A percentile compares a stretch with the other conserved stretches of the same genome.
These are phyloP conservation scores for Chrysogorgia sp. DNA, from an alignment of 92 coral and sea anemone species.

Conservation along the genomic window DNA sequence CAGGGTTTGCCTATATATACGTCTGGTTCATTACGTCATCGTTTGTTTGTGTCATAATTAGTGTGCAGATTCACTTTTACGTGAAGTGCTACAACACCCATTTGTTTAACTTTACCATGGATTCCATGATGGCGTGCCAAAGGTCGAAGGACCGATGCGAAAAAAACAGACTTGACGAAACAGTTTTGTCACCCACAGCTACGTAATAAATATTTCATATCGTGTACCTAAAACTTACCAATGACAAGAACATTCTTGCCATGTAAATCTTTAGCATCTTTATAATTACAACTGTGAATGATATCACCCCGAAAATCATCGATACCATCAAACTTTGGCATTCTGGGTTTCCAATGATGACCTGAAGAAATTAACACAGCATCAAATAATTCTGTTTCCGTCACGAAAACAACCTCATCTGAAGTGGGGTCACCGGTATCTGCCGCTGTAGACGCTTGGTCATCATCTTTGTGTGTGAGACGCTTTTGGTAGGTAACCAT, in stretches of 20 bases:
- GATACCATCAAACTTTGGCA: slow-evolving; percentile 60
- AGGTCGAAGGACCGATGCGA: neutral
- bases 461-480: neutral
- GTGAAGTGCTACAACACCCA: too few relatives aligned
- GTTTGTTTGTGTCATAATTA: too few relatives aligned
- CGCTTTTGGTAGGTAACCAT: slow-evolving; percentile 45
- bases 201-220: neutral
- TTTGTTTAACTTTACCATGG: too few relatives aligned
- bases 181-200: neutral
- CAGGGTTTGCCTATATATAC: too few relatives aligned
- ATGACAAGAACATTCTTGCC: slow-evolving; percentile 71
- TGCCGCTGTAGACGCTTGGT: neutral
- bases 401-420: neutral
- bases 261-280: slow-evolving; percentile 63
- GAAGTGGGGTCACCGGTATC: neutral
- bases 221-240: slow-evolving; percentile 40
- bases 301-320: slow-evolving; percentile 65
- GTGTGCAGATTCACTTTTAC: too few relatives aligned
- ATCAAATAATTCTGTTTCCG: slow-evolving; percentile 59
- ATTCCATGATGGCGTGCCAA: too few relatives aligned
- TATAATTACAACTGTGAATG: slow-evolving; percentile 79
- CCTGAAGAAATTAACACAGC: slow-evolving; percentile 85
- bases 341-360: slow-evolving; percentile 69
- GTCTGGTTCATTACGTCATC: too few relatives aligned
- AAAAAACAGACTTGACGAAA: neutral